Evolutionary conservation across 2,113 vertebrate species (phyloP), one percentile per base, ranked within the genome.

Genomic region (Neolamprologus falcicula): DNA sequence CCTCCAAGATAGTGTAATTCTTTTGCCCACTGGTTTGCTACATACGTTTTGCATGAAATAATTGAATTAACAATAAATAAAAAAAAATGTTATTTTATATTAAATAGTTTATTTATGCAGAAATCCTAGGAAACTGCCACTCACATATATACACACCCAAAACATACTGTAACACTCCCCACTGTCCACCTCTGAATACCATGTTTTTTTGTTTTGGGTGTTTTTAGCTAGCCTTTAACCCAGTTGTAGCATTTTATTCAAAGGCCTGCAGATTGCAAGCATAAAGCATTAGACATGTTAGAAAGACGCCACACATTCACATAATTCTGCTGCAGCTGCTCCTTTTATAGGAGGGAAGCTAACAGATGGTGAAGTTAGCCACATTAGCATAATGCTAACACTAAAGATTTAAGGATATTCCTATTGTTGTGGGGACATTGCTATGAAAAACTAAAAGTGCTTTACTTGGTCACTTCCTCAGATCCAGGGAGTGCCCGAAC

Each of bases 321-420:
- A 50, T 31, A 3, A 50, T 78, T 78, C 42, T 78, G 42, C 40
- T 78, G 71, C 45, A 31, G 42, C 42, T 78, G 71, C 42, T 78
- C 42, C 71, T 78, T 78, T 24, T 78, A 26, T 31, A 31, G 42
- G 26, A 50, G 71, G 16, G 4, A 1, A 50, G 71, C 71, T 50
- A 50, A 78, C 42, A 31, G 71, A 50, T 78, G 71, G 71, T 78
- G 71, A 78, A 12, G 45, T 78, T 78, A 50, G 42, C 24, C 71
- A 78, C 16, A 50, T 78, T 78, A 50, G 71, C 71, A 78, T 78
- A 50, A 50, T 50, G 24, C 71, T 78, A 28, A 78, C 42, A 19
- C 71, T 50, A 78, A 31, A n/a, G 16, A 78, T 13, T 31, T 26
- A 45, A 40, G 37, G 5, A 26, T 50, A 50, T 50, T 47, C 71